These are phyloP conservation scores for Cinclus cinclus DNA, from an alignment of 2,113 vertebrate species.

Conservation along the genomic window DNA sequence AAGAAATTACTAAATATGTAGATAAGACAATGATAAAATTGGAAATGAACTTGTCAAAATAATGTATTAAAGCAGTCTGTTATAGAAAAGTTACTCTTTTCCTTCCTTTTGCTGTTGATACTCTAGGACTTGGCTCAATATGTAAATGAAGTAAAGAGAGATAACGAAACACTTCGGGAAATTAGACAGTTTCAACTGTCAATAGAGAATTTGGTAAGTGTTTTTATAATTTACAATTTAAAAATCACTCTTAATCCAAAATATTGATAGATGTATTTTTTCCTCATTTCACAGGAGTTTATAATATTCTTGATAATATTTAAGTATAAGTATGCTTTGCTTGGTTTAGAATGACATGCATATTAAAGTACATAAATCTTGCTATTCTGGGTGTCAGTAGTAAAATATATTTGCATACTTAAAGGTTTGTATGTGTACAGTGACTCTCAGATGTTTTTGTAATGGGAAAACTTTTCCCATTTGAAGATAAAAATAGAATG, in stretches of 20 bases:
- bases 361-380: background rate
- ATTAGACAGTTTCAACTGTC: conserved; percentile 95
- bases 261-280: background rate
- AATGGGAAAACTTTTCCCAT: background rate
- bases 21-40: background rate
- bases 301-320: background rate
- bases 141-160: conserved; percentile 97
- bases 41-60: background rate
- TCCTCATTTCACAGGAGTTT: background rate
- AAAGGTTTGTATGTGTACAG: background rate
- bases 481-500: background rate
- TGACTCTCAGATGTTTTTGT: background rate
- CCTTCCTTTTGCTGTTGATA: conserved; percentile 13
- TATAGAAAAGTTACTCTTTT: background rate
- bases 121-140: conserved; percentile 95
- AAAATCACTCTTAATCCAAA: background rate
- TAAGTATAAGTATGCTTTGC: background rate
- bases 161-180: conserved; percentile 95
- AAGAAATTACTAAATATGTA: background rate
- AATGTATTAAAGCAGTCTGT: background rate
- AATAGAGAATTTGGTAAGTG: conserved; percentile 93
- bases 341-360: background rate
- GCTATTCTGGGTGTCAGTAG: background rate
- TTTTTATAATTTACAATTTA: background rate
- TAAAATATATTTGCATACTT: background rate